These are phyloP conservation scores for Apogon hyalosoma DNA, from an alignment of 2,797 vertebrate genomes.

Conservation along the genomic window DNA sequence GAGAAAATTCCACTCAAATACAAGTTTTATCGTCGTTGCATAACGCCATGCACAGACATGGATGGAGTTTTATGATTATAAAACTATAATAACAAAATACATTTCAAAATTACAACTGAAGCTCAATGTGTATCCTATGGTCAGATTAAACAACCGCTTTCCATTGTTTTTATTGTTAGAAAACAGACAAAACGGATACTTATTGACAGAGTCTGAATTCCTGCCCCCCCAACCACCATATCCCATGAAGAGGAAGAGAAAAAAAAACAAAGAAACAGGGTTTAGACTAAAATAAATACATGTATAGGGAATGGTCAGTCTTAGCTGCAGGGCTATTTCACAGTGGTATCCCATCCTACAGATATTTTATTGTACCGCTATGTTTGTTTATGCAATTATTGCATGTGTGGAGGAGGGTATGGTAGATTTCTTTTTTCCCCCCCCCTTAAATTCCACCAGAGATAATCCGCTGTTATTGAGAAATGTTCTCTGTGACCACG, in stretches of 20 bases:
- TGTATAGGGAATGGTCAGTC: conserved; percentile 19
- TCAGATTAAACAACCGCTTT: conserved; percentile 35
- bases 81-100: too few species aligned
- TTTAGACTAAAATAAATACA: conserved; percentile 24
- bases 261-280: not conserved
- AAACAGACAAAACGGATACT: conserved; percentile 13
- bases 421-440: conserved; percentile 17
- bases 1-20: too few species aligned
- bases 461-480: conserved; percentile 52
- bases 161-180: conserved; percentile 15
- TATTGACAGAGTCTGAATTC: not conserved
- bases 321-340: conserved; percentile 21
- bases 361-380: conserved; percentile 20
- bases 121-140: conserved; percentile 28
- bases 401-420: conserved; percentile 24
- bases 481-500: conserved; percentile 29
- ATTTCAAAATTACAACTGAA: too few species aligned
- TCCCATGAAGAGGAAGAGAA: not conserved
- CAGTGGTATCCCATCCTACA: conserved; percentile 20
- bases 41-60: too few species aligned
- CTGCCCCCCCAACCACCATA: not conserved
- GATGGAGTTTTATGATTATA: too few species aligned
- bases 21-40: too few species aligned
- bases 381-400: conserved; percentile 19
- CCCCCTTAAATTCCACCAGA: conserved; percentile 19